Conservation (phyloP, 1,140 invertebrate species). For the Streblospio benedicti region DNA sequence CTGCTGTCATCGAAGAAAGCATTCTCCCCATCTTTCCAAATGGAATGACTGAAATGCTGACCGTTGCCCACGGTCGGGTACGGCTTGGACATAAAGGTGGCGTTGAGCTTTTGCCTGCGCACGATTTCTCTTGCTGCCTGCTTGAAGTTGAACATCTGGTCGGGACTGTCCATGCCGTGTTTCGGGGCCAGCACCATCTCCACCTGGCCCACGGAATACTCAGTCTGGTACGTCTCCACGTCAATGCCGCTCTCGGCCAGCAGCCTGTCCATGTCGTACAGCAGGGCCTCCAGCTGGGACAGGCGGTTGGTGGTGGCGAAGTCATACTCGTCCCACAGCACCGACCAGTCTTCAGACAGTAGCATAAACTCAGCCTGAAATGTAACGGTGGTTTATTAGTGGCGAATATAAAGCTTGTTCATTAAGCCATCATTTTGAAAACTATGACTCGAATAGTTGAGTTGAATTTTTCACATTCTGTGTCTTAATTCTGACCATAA, state of each 20-base stretch:
- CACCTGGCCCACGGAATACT: slow-evolving; percentile 14
- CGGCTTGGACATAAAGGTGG: slow-evolving; percentile 21
- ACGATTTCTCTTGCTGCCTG: slow-evolving; percentile 16
- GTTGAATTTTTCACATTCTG: too few relatives aligned
- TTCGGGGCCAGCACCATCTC: slow-evolving; percentile 10
- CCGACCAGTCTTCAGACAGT: too few relatives aligned
- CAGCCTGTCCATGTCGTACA: slow-evolving; percentile 6
- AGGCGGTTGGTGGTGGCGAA: background rate
- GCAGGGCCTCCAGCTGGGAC: background rate
- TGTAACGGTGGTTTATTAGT: too few relatives aligned
- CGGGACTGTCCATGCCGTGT: slow-evolving; percentile 9
- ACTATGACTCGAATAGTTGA: too few relatives aligned
- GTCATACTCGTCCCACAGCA: background rate
- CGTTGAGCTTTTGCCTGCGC: background rate
- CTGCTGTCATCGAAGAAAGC: slow-evolving; percentile 12
- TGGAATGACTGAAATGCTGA: slow-evolving; percentile 19
- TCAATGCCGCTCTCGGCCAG: slow-evolving; percentile 11
- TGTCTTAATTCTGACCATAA: too few relatives aligned
- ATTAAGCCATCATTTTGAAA: too few relatives aligned
- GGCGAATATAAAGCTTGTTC: too few relatives aligned
- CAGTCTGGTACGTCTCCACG: slow-evolving; percentile 3
- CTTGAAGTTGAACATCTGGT: slow-evolving; percentile 14
- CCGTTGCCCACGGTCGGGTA: background rate
- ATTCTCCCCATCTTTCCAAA: slow-evolving; percentile 15
- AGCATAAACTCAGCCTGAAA: too few relatives aligned